Evolutionary conservation across 2,113 vertebrate species (phyloP), one percentile per base, ranked within the genome.

Genomic region (Marmota flaviventris): DNA sequence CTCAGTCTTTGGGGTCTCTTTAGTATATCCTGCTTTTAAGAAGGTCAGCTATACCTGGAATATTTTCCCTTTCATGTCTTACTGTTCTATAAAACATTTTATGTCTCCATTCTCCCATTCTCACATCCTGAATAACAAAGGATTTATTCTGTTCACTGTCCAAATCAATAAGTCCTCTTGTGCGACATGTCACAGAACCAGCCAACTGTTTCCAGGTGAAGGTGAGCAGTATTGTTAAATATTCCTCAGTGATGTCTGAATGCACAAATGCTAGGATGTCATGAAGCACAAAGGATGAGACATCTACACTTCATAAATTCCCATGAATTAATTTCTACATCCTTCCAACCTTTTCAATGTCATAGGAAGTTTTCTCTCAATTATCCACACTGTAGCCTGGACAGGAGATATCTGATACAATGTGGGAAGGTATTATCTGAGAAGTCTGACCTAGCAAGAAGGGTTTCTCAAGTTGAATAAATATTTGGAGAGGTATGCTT

Each of bases 11-110:
- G 34, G 67, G 9, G 34, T 69, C 16, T 85, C 83, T 58, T 81
- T 92, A 78, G 82, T 91, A 42, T 72, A 81, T 65, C 22, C 76
- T 77, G 48, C 27, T 88, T 95, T 95, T 88, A 93, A 51, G 32
- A 27, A 88, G 14, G 39, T 91, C 61, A 73, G 27, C 37, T 84
- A 20, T 77, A 72, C 51, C 42, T 63, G 65, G 63, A 22, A n/a
- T 75, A 17, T 77, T 96, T 61, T 58, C 29, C 17, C 0, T 37
- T 90, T 86, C 72, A 86, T 92, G 61, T 96, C 72, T 90, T 48
- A 73, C 17, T 85, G 39, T 87, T 39, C 63, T 77, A 78, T 81
- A 87, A 87, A 96, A 73, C 8, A 69, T 61, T 53, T 65, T 78
- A 81, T 94, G 82, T 16, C 45, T 91, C 85, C 34, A 53, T 81